phyloP scores from a whole-genome alignment of 2,797 vertebrate genomes.

The Menidia menidia region DNA sequence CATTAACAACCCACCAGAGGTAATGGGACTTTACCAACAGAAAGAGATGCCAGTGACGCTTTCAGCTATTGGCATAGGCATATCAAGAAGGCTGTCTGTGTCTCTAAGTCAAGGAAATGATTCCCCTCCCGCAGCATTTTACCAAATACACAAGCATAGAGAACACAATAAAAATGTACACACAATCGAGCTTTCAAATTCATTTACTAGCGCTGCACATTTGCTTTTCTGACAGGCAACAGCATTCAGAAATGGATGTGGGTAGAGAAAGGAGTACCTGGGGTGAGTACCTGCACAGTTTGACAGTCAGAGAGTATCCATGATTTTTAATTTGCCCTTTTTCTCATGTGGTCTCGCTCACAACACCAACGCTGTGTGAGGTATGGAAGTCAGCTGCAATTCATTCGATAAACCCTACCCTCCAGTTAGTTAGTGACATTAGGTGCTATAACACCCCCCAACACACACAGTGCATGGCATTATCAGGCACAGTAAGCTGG shows the following conservation, averaged over 20 bases:
- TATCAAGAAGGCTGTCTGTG: conserved; percentile 62
- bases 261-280: conserved; percentile 99
- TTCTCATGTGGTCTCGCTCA: conserved; percentile 99
- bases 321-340: conserved; percentile 99
- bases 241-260: conserved; percentile 99
- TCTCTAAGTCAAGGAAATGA: conserved; percentile 34
- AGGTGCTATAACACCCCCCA: conserved; percentile 90
- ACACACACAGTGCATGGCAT: conserved; percentile 93
- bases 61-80: conserved; percentile 54
- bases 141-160: conserved; percentile 44
- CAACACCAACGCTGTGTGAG: conserved; percentile 99
- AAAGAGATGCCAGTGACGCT: conserved; percentile 9
- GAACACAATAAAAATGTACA: conserved; percentile 40
- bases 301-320: conserved; percentile 98
- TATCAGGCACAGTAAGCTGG: conserved; percentile 84
- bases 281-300: conserved; percentile 99
- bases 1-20: conserved; percentile 57
- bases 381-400: conserved; percentile 99
- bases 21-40: conserved; percentile 9
- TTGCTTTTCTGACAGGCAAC: conserved; percentile 90
- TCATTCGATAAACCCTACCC: conserved; percentile 99
- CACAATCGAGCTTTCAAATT: conserved; percentile 64
- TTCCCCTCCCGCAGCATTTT: conserved; percentile 38
- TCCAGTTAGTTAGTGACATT: conserved; percentile 83
- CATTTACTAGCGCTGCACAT: conserved; percentile 64